Percentiles rank a stretch among this genome's conserved stretches.
phyloP scores from a whole-genome alignment of 2,888 invertebrate genomes.

The Lithophane ornitopus region DNA sequence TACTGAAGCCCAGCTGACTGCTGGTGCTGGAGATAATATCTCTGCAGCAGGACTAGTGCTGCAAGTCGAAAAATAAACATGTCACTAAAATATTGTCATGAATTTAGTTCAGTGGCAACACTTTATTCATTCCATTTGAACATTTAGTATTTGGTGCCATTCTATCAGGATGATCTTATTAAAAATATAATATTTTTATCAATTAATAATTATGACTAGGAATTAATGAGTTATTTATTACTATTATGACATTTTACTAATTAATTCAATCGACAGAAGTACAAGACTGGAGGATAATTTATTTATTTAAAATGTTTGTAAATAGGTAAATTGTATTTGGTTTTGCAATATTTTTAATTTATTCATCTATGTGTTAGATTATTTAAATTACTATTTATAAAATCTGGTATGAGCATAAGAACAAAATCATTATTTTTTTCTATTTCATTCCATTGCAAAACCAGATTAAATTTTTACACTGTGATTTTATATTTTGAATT shows the following conservation, averaged over 20 bases:
- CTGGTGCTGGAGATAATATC: constrained; percentile 96
- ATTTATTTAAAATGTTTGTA: constrained; percentile 16
- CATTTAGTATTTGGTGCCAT: constrained; percentile 61
- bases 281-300: constrained; percentile 51
- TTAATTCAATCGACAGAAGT: constrained; percentile 57
- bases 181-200: constrained; percentile 31
- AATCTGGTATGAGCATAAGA: constrained; percentile 32
- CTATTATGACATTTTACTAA: constrained; percentile 42
- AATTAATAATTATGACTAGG: constrained; percentile 50
- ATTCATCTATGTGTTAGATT: background rate
- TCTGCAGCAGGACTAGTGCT: constrained; percentile 96
- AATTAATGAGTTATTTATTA: constrained; percentile 54
- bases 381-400: background rate
- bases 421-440: constrained; percentile 36
- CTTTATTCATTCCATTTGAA: constrained; percentile 64
- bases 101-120: constrained; percentile 50
- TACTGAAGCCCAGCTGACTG: constrained; percentile 95
- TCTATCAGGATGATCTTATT: constrained; percentile 58
- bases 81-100: constrained; percentile 41
- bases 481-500: constrained; percentile 29
- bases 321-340: constrained; percentile 27
- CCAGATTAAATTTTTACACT: constrained; percentile 40
- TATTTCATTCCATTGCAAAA: constrained; percentile 42
- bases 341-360: constrained; percentile 43
- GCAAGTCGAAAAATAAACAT: constrained; percentile 89